Evolutionary conservation across 2,888 invertebrate species (phyloP).

Genomic region (Podabrus alpinus): DNA sequence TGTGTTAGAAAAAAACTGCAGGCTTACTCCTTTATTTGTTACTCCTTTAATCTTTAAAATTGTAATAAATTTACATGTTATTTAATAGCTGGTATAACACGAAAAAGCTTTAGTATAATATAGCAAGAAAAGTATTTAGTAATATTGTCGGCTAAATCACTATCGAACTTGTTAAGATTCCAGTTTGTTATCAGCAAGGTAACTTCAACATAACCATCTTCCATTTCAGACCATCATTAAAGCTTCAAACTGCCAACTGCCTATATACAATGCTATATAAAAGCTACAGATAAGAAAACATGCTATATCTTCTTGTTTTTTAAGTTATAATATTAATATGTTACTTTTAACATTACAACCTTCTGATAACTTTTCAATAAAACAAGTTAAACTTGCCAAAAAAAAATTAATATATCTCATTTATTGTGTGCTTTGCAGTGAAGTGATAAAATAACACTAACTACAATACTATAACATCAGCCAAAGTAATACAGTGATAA

Average conservation of each 20-base stretch:
- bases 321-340: slow-evolving; percentile 23
- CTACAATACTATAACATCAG: neutral
- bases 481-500: neutral
- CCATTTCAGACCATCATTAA: slow-evolving; percentile 30
- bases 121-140: slow-evolving; percentile 17
- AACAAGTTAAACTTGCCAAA: neutral
- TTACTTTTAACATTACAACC: neutral
- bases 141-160: slow-evolving; percentile 20
- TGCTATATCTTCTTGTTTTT: slow-evolving; percentile 27
- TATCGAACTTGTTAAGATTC: slow-evolving; percentile 26
- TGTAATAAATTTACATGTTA: neutral
- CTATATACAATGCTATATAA: slow-evolving; percentile 25
- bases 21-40: neutral
- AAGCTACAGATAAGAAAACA: slow-evolving; percentile 28
- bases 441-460: neutral
- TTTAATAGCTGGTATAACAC: neutral
- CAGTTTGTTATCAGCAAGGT: slow-evolving; percentile 25
- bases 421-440: neutral
- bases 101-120: slow-evolving; percentile 17
- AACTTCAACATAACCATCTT: slow-evolving; percentile 26
- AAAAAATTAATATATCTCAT: neutral
- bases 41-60: neutral
- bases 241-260: slow-evolving; percentile 30
- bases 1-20: neutral
- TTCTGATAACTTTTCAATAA: neutral